These are phyloP conservation scores for Apis dorsata DNA, from an alignment of 1,140 invertebrate species.

Conservation along the genomic window DNA sequence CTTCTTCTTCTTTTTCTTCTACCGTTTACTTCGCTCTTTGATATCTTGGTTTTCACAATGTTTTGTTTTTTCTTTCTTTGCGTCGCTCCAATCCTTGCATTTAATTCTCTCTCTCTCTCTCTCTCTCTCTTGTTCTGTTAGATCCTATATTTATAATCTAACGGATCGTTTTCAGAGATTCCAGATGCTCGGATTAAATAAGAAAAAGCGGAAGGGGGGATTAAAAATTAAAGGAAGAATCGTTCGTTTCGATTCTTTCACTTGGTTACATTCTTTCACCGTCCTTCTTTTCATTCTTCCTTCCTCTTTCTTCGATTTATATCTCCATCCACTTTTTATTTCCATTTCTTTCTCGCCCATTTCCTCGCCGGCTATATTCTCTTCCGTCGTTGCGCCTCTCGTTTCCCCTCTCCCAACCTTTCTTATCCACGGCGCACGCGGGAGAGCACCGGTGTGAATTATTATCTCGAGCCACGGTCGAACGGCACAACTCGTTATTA, in stretches of 20 bases:
- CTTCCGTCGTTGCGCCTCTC: slow-evolving; percentile 1
- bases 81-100: not conserved
- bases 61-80: not conserved
- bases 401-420: not conserved
- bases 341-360: not conserved
- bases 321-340: not conserved
- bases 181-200: too few species aligned
- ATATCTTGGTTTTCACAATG: slow-evolving; percentile 10
- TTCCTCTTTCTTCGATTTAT: not conserved
- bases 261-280: not conserved
- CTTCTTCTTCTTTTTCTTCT: not conserved
- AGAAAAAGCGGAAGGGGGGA: too few species aligned
- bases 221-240: too few species aligned
- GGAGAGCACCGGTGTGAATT: slow-evolving; percentile 60
- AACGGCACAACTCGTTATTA: slow-evolving; percentile 54
- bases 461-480: slow-evolving; percentile 58
- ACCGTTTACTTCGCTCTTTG: not conserved
- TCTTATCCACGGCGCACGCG: not conserved
- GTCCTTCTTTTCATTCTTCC: not conserved
- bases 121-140: too few species aligned
- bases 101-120: too few species aligned
- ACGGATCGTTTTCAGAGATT: too few species aligned
- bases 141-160: too few species aligned
- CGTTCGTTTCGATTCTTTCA: not conserved
- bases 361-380: not conserved